Conservation (phyloP, 2,888 invertebrate species). For the Apeira syringaria region DNA sequence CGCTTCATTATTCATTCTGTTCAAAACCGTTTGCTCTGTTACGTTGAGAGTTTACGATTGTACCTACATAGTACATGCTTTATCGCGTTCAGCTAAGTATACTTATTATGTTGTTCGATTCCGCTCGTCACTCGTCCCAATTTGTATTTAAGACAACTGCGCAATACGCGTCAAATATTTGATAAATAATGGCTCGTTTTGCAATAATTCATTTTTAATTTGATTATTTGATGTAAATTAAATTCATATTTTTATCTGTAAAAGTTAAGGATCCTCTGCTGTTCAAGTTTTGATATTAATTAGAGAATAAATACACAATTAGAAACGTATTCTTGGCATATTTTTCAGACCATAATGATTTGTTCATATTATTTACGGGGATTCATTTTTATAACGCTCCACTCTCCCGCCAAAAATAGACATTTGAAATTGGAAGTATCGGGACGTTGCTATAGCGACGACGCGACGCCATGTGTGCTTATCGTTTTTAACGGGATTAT, state of each 20-base stretch:
- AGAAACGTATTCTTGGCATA: too few relatives aligned
- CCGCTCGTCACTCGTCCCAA: constrained; percentile 6
- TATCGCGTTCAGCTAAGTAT: not conserved
- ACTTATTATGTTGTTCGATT: not conserved
- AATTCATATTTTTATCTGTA: too few relatives aligned
- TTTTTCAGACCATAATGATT: too few relatives aligned
- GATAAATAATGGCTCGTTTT: constrained; percentile 4
- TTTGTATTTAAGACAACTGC: constrained; percentile 14
- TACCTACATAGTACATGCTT: not conserved
- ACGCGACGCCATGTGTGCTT: constrained; percentile 38
- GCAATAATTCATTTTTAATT: too few relatives aligned
- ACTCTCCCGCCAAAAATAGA: constrained; percentile 55
- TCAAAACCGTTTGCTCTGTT: too few relatives aligned
- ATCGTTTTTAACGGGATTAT: constrained; percentile 23
- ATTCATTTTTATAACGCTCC: constrained; percentile 34
- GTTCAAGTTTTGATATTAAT: too few relatives aligned
- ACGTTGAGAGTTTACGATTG: too few relatives aligned
- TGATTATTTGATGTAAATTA: too few relatives aligned
- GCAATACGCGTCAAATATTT: constrained; percentile 5
- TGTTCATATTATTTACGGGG: too few relatives aligned
- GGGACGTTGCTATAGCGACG: constrained; percentile 32
- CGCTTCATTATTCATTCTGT: too few relatives aligned
- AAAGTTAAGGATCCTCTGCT: too few relatives aligned
- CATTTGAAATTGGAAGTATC: constrained; percentile 44
- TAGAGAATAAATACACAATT: too few relatives aligned